Base-by-base conservation (phyloP, 2,888 invertebrate species). In the Harmothoe impar region DNA sequence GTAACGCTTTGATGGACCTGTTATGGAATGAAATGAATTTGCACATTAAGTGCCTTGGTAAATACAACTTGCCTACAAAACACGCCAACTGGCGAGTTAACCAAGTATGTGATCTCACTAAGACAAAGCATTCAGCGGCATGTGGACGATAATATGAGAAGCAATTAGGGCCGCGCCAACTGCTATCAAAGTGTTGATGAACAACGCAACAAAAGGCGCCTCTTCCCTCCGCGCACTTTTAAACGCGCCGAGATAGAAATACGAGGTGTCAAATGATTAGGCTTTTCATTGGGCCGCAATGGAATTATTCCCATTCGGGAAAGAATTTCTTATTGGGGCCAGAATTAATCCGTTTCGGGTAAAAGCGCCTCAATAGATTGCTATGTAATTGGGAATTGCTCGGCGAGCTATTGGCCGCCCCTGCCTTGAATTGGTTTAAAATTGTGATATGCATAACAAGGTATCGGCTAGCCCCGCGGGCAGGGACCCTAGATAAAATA, bases 21-120 rank as follows among this genome's bases (percentile, higher is more conserved):
- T 84, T 84, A 84, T 84, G 84, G 84, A 84, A 84, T 84, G 84
- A 84, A 84, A 84, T 84, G 84, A 84, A 84, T 84, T 84, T 84
- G 84, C 84, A 84, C 84, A 84, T 84, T 84, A 51, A 84, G 51
- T 84, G 84, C 84, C 84, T 84, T 84, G 84, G 84, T 84, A 84
- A 84, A 84, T 84, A 84, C 84, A 84, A 7, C 35, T 84, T 17
- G 1, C 1, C 25, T 84, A 10, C 23, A 84, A 84, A 84, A 84
- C 84, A 35, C 43, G n/a, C 20, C 84, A 51, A 51, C 84, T 84
- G n/a, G n/a, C n/a, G 84, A 35, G 84, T 84, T 84, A 84, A 84
- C 84, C n/a, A 84, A 84, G 84, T 84, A 84, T 84, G 84, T 84
- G 84, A 84, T 84, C 84, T 84, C 43, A 23, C 84, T 51, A 51